Evolutionary conservation across 2,797 vertebrate species (phyloP).

Genomic region (Hemibagrus guttatus): DNA sequence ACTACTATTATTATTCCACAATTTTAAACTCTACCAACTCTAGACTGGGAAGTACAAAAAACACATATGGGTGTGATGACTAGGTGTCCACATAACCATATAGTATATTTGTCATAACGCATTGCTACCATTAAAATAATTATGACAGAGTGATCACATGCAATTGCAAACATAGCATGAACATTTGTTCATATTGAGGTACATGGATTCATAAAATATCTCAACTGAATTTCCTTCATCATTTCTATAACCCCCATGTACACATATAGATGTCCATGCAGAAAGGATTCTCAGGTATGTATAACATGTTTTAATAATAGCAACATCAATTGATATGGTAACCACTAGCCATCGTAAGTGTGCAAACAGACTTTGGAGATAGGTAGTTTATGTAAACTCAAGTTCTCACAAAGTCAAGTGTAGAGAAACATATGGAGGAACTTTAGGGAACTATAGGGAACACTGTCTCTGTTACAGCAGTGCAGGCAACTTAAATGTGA

Average conservation of each 20-base stretch:
- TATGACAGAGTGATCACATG: constrained; percentile 14
- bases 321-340: constrained; percentile 73
- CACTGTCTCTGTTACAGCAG: constrained; percentile 36
- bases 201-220: constrained; percentile 9
- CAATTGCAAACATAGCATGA: constrained; percentile 24
- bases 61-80: not conserved
- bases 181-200: not conserved
- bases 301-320: constrained; percentile 60
- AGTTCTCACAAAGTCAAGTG: not conserved
- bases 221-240: not conserved
- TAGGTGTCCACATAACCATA: not conserved
- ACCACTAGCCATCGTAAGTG: constrained; percentile 60
- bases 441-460: not conserved
- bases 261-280: constrained; percentile 25
- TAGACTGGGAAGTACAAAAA: not conserved
- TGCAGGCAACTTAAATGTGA: constrained; percentile 23
- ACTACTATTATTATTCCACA: not conserved
- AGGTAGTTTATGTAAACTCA: not conserved
- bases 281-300: constrained; percentile 55
- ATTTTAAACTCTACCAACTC: not conserved
- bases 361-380: constrained; percentile 61
- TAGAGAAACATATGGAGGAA: not conserved
- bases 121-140: not conserved
- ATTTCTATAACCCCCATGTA: not conserved
- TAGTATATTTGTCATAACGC: not conserved